Base-by-base conservation (phyloP, 2,888 invertebrate species). In the Cantharis rufa region DNA sequence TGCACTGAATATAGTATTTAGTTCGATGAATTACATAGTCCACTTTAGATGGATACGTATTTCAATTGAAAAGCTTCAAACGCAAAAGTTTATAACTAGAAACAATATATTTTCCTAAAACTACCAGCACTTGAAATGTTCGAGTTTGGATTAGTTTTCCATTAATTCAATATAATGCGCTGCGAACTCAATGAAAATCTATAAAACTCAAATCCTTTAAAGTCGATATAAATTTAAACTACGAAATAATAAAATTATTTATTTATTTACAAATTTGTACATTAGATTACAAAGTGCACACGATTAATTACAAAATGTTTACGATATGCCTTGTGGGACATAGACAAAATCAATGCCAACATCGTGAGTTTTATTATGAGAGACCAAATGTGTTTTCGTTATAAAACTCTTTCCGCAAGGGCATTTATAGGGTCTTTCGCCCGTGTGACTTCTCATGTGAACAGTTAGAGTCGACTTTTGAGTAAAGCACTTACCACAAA, bases 401-500 rank as follows among this genome's bases (percentile, higher is more conserved):
- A 84, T 82, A 76, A 85, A 86, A 18, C 79, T 81, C 74, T 83
- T 83, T 11, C 80, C 80, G 72, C 86, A 86, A 18, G 79, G 80
- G 70, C 86, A 92, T 0, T 89, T 86, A 80, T 90, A 90, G 13
- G 91, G 87, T 63, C 88, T 86, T 80, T 91, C 91, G 13, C 91
- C 84, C 11, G 84, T 86, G 78, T 82, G 84, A 15, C 81, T 82
- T 89, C 2, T 83, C 21, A 86, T 87, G 80, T 91, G 91, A 2
- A 89, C 86, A 7, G 89, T 90, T 71, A 91, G 81, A 0, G 91
- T 90, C 70, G 89, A 90, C 76, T 89, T 89, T 78, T 91, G 89
- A 27, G 91, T 90, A 81, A 92, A 92, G 1, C 89, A 85, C 80
- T 91, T 91, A 62, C 89, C 89, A 78, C 92, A 92, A 15, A 62